phyloP scores from a whole-genome alignment of 2,797 vertebrate genomes.

The Eidolon dupreanum region DNA sequence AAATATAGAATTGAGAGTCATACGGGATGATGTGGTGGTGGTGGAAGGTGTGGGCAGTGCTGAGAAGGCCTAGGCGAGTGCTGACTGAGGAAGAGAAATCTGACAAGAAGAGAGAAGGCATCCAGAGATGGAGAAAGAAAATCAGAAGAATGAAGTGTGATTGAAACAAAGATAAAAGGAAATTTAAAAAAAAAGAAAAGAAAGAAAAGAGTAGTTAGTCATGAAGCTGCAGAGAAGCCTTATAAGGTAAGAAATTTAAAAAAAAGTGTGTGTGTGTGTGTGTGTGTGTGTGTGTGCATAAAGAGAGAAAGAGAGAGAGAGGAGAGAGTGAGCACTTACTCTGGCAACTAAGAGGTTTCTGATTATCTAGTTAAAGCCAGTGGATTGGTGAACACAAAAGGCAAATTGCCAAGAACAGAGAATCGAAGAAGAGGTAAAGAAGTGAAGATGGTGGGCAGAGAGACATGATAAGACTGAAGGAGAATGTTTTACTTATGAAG shows the following conservation, averaged over 20 bases:
- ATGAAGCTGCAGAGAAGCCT: constrained; percentile 49
- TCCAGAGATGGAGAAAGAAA: constrained; percentile 17
- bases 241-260: constrained; percentile 63
- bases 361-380: not conserved
- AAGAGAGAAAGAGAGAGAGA: not conserved
- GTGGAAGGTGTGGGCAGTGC: constrained; percentile 37
- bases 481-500: not conserved
- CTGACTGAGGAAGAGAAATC: not conserved
- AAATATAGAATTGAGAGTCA: constrained; percentile 63
- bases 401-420: not conserved
- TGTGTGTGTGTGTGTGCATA: not conserved
- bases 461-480: not conserved
- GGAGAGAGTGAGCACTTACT: not conserved
- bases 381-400: constrained; percentile 1
- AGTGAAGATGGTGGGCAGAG: not conserved
- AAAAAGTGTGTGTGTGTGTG: not conserved
- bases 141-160: not conserved
- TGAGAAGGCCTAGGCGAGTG: constrained; percentile 41
- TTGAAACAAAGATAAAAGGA: constrained; percentile 37
- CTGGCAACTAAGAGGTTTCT: not conserved
- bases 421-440: not conserved
- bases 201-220: not conserved
- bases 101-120: constrained; percentile 36
- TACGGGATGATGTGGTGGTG: constrained; percentile 42
- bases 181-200: not conserved